A percentile compares a stretch with the other conserved stretches of the same genome.
Evolutionary conservation across 2,113 vertebrate genomes (phyloP).

Genomic region (Camelus bactrianus): DNA sequence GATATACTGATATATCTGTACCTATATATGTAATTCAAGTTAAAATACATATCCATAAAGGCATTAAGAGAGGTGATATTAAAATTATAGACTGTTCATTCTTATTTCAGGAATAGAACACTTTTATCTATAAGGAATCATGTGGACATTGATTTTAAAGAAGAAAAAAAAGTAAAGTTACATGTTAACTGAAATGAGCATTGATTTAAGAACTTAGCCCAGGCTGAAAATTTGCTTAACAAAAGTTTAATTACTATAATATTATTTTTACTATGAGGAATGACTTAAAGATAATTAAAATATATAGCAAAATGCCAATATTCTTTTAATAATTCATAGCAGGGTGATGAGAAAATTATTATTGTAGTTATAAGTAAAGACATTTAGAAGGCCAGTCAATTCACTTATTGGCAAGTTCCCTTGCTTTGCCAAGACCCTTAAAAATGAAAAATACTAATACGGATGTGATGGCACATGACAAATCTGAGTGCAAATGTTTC

Average conservation of each 20-base stretch:
- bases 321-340: conserved; percentile 57
- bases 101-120: neutral
- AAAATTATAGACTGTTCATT: neutral
- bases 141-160: conserved; percentile 1
- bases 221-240: conserved; percentile 30
- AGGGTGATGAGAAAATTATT: neutral
- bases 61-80: neutral
- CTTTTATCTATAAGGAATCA: neutral
- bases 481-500: neutral
- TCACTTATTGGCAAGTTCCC: neutral
- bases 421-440: neutral
- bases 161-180: neutral
- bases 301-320: conserved; percentile 48
- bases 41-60: neutral
- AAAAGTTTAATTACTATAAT: conserved; percentile 39
- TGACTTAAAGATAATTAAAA: conserved; percentile 51
- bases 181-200: neutral
- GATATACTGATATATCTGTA: neutral
- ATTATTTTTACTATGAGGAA: conserved; percentile 49
- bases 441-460: neutral
- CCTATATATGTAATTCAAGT: neutral
- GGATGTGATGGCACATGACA: neutral
- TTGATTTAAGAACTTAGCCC: conserved; percentile 51
- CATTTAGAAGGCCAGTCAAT: neutral
- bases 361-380: conserved; percentile 6